These are phyloP conservation scores for Vesta saturnalis DNA, from an alignment of 2,888 invertebrate genomes.

Conservation along the genomic window DNA sequence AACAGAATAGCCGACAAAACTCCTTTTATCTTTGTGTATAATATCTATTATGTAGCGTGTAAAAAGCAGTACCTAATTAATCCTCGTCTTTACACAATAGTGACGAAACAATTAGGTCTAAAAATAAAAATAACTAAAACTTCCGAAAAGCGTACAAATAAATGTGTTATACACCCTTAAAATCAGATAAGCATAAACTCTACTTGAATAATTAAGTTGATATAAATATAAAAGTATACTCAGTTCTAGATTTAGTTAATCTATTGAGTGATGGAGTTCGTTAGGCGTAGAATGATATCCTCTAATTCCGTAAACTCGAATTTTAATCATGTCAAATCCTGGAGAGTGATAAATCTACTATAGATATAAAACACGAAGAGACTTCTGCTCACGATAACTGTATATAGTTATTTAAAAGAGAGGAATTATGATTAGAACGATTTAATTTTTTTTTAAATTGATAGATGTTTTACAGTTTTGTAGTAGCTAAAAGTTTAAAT, in stretches of 20 bases:
- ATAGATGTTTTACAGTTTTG: not conserved
- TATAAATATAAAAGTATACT: constrained; percentile 5
- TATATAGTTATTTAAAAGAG: not conserved
- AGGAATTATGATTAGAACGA: not conserved
- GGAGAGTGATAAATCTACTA: constrained; percentile 9
- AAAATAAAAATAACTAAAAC: constrained; percentile 30
- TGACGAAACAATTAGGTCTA: constrained; percentile 31
- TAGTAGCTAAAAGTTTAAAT: constrained; percentile 2
- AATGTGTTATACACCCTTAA: constrained; percentile 22
- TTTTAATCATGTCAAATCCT: constrained; percentile 10
- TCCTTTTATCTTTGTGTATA: constrained; percentile 22
- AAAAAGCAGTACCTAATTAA: constrained; percentile 30
- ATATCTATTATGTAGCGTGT: constrained; percentile 30
- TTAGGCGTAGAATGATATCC: constrained; percentile 4
- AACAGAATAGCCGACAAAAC: not conserved
- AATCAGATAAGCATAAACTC: constrained; percentile 10
- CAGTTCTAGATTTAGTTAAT: not conserved
- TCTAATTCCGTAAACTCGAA: constrained; percentile 10
- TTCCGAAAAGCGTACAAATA: constrained; percentile 27
- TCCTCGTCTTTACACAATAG: constrained; percentile 32
- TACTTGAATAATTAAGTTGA: constrained; percentile 16
- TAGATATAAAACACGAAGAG: constrained; percentile 11
- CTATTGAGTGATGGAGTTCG: not conserved
- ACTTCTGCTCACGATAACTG: constrained; percentile 2
- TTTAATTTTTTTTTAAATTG: not conserved